These are phyloP conservation scores for Therioaphis trifolii DNA, from an alignment of 2,888 invertebrate genomes.

Conservation along the genomic window DNA sequence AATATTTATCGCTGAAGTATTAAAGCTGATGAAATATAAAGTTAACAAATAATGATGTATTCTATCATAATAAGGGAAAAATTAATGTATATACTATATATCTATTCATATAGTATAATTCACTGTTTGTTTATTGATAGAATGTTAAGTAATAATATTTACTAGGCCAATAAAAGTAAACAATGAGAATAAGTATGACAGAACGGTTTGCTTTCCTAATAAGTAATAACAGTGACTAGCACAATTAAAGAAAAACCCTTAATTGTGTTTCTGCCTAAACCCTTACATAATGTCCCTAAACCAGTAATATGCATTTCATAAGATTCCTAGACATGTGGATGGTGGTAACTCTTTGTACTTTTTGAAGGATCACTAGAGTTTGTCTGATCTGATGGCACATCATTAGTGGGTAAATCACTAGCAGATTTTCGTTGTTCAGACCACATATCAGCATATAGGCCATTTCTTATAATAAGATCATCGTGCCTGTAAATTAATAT, in stretches of 20 bases:
- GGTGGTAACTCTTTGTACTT: conserved; percentile 25
- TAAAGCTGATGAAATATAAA: too few species aligned
- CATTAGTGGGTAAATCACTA: conserved; percentile 8
- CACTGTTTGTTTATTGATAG: too few species aligned
- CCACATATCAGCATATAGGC: conserved; percentile 94
- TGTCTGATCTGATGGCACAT: neutral
- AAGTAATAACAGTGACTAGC: conserved; percentile 23
- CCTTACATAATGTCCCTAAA: conserved; percentile 10
- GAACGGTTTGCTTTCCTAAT: neutral
- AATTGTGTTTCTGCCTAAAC: conserved; percentile 5
- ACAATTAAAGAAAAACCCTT: neutral
- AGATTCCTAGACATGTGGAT: conserved; percentile 20
- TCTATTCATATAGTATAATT: neutral
- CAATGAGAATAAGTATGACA: neutral
- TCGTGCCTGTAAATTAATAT: conserved; percentile 75
- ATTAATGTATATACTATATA: neutral
- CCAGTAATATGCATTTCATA: neutral
- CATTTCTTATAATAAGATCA: conserved; percentile 76
- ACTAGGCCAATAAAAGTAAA: neutral
- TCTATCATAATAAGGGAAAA: too few species aligned
- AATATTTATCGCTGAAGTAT: too few species aligned
- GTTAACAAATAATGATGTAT: too few species aligned
- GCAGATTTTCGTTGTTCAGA: conserved; percentile 79
- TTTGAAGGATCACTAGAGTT: neutral
- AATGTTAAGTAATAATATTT: neutral